Percentiles rank a stretch among this genome's conserved stretches.
These are phyloP conservation scores for Ornithorhynchus anatinus DNA, from an alignment of 2,113 vertebrate genomes.

Conservation along the genomic window DNA sequence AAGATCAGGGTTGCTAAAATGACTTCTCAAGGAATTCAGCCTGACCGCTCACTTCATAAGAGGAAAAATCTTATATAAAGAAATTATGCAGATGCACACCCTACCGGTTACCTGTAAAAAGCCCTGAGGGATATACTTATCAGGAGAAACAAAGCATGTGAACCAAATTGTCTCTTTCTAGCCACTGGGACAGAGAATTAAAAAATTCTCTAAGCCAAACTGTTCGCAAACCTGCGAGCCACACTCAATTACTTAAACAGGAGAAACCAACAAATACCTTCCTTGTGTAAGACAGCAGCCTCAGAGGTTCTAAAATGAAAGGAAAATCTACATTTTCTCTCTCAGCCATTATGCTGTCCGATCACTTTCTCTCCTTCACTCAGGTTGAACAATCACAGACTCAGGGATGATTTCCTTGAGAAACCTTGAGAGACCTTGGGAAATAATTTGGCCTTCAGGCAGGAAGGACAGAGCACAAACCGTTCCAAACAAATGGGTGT, in stretches of 20 bases:
- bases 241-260: constrained; percentile 28
- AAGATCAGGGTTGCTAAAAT: constrained; percentile 8
- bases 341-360: constrained; percentile 41
- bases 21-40: constrained; percentile 1
- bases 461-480: no score
- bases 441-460: no score
- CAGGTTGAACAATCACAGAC: constrained; percentile 7
- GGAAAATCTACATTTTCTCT: no score
- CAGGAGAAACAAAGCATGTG: constrained; percentile 18
- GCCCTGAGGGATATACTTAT: constrained; percentile 25
- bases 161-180: neutral
- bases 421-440: neutral
- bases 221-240: constrained; percentile 35
- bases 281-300: neutral
- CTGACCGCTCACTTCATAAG: neutral
- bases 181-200: constrained; percentile 31
- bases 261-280: constrained; percentile 48
- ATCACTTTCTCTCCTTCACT: constrained; percentile 50
- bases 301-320: neutral
- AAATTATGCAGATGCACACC: constrained; percentile 38
- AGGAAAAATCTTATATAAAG: constrained; percentile 26
- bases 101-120: constrained; percentile 29
- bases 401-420: no score
- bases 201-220: constrained; percentile 44
- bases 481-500: no score